phyloP scores from a whole-genome alignment of 2,113 vertebrate species.

The Halcyon senegalensis region DNA sequence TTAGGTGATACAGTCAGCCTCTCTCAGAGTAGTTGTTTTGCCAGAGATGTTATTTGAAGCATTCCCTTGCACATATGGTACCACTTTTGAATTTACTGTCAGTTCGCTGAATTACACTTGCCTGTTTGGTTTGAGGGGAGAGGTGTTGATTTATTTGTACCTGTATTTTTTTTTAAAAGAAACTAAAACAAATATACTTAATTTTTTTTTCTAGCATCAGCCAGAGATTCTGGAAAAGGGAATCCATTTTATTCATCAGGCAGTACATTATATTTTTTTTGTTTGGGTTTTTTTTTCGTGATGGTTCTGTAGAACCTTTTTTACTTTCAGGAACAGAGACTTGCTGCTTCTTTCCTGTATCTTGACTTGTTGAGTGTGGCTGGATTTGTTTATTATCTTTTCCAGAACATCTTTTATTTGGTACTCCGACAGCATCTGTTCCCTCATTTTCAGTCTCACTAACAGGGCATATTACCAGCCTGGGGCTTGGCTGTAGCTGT shows the following conservation, averaged over 20 bases:
- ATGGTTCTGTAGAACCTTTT: not conserved
- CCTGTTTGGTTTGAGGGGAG: not conserved
- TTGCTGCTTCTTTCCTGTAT: not conserved
- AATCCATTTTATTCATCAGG: not conserved
- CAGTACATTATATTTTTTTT: not conserved
- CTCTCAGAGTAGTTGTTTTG: not conserved
- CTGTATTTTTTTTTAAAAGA: not conserved
- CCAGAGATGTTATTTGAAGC: not conserved
- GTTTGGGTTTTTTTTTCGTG: not conserved
- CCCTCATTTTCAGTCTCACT: not conserved
- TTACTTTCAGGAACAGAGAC: not conserved
- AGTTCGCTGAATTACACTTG: not conserved
- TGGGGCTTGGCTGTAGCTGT: not conserved
- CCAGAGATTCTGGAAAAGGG: not conserved
- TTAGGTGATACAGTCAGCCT: not conserved
- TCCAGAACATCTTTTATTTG: not conserved
- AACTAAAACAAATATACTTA: not conserved
- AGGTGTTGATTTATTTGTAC: not conserved
- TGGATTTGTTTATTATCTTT: conserved; percentile 20
- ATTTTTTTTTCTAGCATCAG: not conserved
- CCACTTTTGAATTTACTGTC: not conserved
- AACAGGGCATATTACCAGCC: not conserved
- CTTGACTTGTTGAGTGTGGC: not conserved
- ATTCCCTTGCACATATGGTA: not conserved
- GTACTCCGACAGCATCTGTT: not conserved